Conservation (phyloP, 2,888 invertebrate species). For the Paralinhomoeus sp. region DNA sequence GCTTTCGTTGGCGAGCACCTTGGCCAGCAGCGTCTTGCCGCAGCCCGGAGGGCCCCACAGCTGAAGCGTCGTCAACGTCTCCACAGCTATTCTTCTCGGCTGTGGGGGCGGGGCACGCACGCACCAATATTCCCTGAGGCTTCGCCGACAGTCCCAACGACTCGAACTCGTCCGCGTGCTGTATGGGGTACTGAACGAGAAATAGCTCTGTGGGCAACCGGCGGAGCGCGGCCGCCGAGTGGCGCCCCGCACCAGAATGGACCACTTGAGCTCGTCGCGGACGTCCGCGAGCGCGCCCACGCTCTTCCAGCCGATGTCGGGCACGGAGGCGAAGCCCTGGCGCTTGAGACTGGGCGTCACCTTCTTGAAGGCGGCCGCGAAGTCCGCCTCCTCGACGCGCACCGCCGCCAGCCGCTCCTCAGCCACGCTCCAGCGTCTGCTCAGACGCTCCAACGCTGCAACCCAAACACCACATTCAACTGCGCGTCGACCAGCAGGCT, state of each 20-base stretch:
- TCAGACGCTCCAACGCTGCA: too few species aligned
- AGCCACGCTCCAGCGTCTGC: too few species aligned
- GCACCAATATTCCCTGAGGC: conserved; percentile 70
- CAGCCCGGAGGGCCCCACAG: conserved; percentile 64
- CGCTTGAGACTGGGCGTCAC: conserved; percentile 79
- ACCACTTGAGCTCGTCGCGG: conserved; percentile 62
- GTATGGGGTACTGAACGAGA: conserved; percentile 64
- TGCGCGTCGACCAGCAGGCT: too few species aligned
- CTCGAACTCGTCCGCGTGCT: conserved; percentile 54
- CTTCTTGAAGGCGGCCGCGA: conserved; percentile 44
- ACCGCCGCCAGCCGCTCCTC: too few species aligned
- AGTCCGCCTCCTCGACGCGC: conserved; percentile 29
- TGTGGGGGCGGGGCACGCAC: conserved; percentile 92
- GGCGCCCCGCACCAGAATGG: conserved; percentile 47
- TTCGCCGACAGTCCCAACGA: conserved; percentile 47
- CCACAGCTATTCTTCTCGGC: conserved; percentile 28
- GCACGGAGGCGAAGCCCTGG: conserved; percentile 90
- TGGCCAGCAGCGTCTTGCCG: too few species aligned
- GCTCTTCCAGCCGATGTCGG: conserved; percentile 88
- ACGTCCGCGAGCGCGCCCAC: conserved; percentile 71
- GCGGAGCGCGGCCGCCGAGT: too few species aligned
- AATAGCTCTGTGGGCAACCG: too few species aligned
- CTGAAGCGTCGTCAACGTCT: conserved; percentile 41
- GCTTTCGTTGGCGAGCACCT: conserved; percentile 93
- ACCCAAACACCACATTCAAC: too few species aligned